These are phyloP conservation scores for Desmophyllum pertusum DNA, from an alignment of 92 coral and sea anemone genomes.

Conservation along the genomic window DNA sequence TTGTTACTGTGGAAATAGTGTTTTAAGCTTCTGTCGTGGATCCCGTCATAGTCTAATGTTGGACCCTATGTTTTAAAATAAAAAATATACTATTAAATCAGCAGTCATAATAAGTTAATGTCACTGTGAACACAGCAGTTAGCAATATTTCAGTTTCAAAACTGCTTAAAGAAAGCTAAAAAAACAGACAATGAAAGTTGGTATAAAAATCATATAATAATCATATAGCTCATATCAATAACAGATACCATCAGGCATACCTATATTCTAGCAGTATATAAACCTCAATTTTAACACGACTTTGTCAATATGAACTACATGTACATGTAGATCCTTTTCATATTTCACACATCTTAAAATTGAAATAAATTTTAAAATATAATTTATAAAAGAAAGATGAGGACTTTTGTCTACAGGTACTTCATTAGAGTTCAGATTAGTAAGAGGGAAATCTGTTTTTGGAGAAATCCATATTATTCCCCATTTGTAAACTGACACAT, in stretches of 20 bases:
- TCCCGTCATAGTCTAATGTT: conserved; percentile 92
- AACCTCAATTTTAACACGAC: not conserved
- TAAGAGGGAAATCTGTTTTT: no score
- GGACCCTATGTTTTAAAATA: conserved; percentile 74
- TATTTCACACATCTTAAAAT: no score
- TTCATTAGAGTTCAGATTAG: not conserved
- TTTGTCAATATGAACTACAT: no score
- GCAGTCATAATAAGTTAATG: no score
- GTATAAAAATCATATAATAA: no score
- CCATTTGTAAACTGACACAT: no score
- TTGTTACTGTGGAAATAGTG: conserved; percentile 79
- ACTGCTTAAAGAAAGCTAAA: not conserved
- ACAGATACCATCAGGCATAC: not conserved
- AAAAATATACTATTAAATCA: not conserved
- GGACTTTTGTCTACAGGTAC: no score
- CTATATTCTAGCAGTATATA: no score
- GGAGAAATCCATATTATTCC: not conserved
- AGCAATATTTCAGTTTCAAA: not conserved
- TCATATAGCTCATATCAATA: no score
- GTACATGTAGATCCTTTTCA: no score
- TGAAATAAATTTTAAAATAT: not conserved
- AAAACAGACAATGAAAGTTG: not conserved
- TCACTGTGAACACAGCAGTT: no score
- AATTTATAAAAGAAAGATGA: not conserved
- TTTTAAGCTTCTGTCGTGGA: conserved; percentile 95